Percentiles rank a stretch among this genome's conserved stretches.
phyloP scores from a whole-genome alignment of 1,140 invertebrate genomes.

The Drosophila kanapiae region DNA sequence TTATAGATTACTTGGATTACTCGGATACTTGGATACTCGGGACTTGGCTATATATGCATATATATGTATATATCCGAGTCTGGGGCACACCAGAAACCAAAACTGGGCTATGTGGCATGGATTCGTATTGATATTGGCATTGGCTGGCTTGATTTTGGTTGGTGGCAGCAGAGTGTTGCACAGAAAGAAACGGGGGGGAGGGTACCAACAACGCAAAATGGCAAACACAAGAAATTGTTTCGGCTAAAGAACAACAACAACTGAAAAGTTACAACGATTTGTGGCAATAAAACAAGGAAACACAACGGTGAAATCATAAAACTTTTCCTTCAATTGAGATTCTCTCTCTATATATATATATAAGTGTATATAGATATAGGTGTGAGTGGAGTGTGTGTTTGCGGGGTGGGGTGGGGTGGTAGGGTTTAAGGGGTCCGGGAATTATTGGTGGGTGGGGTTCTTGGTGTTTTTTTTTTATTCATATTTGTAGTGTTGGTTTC shows the following conservation, averaged over 20 bases:
- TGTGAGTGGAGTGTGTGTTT: slow-evolving; percentile 23
- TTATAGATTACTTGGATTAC: slow-evolving; percentile 9
- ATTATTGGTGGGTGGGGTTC: slow-evolving; percentile 33
- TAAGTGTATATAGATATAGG: slow-evolving; percentile 14
- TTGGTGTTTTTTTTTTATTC: slow-evolving; percentile 23
- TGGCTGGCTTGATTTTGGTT: slow-evolving; percentile 45
- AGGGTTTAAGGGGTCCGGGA: slow-evolving; percentile 4
- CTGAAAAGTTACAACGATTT: slow-evolving; percentile 8
- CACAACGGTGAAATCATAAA: slow-evolving; percentile 48
- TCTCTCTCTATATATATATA: slow-evolving; percentile 20
- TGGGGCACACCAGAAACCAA: slow-evolving; percentile 41
- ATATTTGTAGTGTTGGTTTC: slow-evolving; percentile 43
- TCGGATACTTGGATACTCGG: slow-evolving; percentile 1
- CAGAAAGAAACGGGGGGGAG: slow-evolving; percentile 19
- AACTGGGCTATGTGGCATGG: slow-evolving; percentile 34
- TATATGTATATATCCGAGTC: slow-evolving; percentile 5
- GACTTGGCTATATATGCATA: background rate
- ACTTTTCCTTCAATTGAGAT: slow-evolving; percentile 41
- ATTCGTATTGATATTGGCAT: slow-evolving; percentile 22
- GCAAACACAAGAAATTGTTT: slow-evolving; percentile 36
- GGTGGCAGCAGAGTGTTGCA: slow-evolving; percentile 31
- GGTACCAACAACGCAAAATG: slow-evolving; percentile 15
- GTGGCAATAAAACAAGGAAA: slow-evolving; percentile 57
- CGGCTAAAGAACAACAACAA: slow-evolving; percentile 30
- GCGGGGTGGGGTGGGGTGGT: slow-evolving; percentile 4